phyloP scores from a whole-genome alignment of 1,140 invertebrate genomes.

The Brachionus asplanchnoidis region DNA sequence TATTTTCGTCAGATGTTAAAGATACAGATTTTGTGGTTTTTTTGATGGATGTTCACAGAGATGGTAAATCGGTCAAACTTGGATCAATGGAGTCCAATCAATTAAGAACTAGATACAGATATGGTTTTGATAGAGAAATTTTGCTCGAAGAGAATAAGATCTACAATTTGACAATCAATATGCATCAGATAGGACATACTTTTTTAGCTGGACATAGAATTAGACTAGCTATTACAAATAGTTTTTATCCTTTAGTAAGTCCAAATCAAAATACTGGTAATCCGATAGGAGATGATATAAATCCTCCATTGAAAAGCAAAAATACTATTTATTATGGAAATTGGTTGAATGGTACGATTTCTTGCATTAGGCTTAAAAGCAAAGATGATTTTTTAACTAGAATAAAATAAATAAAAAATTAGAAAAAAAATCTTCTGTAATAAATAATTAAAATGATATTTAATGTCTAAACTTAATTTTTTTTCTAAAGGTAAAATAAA shows the following conservation, averaged over 20 bases:
- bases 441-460: no score
- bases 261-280: neutral
- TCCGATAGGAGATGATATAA: neutral
- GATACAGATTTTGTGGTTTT: neutral
- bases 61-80: neutral
- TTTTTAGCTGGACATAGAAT: conserved; percentile 5
- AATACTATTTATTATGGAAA: conserved; percentile 26
- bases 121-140: conserved; percentile 24
- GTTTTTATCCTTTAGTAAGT: conserved; percentile 6
- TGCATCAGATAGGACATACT: conserved; percentile 14
- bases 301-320: neutral
- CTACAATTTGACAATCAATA: neutral
- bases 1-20: neutral
- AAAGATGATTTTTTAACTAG: no score
- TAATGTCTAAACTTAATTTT: no score
- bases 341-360: neutral
- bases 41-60: neutral
- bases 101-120: conserved; percentile 13
- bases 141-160: neutral
- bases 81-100: neutral
- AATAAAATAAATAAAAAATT: no score
- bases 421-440: no score
- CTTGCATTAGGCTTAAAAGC: neutral
- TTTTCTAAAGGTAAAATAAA: no score
- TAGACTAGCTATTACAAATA: conserved; percentile 9